Percentiles rank a stretch among this genome's conserved stretches.
Evolutionary conservation across 2,888 invertebrate genomes (phyloP).

Genomic region (Dynastes tityus): DNA sequence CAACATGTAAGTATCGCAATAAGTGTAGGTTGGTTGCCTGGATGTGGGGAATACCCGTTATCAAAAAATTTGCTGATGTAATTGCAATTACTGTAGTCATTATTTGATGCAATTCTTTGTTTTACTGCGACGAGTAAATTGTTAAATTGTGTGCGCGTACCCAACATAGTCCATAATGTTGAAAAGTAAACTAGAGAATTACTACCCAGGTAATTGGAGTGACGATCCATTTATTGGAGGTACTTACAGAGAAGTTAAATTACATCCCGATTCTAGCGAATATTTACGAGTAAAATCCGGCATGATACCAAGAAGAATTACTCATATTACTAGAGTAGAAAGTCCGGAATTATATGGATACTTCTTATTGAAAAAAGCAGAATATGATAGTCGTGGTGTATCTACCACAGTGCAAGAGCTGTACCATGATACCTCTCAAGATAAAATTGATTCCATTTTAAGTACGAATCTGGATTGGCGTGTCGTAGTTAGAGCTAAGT

Average conservation of each 20-base stretch:
- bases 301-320: neutral
- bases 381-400: conserved; percentile 58
- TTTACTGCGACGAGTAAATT: too few species aligned
- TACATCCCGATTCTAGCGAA: neutral
- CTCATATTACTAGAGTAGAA: conserved; percentile 58
- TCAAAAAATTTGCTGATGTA: too few species aligned
- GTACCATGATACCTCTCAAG: conserved; percentile 61
- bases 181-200: neutral
- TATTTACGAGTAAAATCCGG: neutral
- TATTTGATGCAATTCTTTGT: too few species aligned
- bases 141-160: too few species aligned
- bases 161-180: neutral
- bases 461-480: conserved; percentile 64
- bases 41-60: too few species aligned
- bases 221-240: neutral
- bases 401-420: conserved; percentile 50
- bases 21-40: too few species aligned
- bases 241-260: neutral
- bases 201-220: neutral
- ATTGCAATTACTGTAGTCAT: too few species aligned
- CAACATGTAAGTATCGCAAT: too few species aligned
- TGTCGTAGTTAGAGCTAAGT: conserved; percentile 57
- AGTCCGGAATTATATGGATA: conserved; percentile 61
- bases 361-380: conserved; percentile 59
- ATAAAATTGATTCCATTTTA: conserved; percentile 61